Conservation (phyloP, 2,888 invertebrate species). For the Coelogynopora nodosa region DNA sequence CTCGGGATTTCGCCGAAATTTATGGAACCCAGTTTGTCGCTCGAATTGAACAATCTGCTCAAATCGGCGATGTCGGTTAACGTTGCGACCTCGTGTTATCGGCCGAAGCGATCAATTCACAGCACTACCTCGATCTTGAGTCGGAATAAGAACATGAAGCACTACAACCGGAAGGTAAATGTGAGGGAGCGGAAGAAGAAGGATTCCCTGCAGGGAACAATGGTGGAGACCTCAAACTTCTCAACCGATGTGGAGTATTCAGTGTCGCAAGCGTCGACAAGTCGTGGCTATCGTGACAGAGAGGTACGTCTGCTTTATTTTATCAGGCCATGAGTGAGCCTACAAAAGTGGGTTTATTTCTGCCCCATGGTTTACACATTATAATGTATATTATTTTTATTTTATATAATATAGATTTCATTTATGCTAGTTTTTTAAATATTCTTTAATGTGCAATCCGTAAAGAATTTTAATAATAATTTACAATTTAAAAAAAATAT, state of each 20-base stretch:
- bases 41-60: neutral
- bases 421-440: too few species aligned
- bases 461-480: too few species aligned
- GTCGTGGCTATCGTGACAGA: neutral
- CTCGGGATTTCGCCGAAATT: neutral
- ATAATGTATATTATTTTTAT: too few species aligned
- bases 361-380: too few species aligned
- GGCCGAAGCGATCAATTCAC: neutral
- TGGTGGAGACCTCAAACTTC: neutral
- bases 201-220: neutral
- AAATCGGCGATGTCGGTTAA: neutral
- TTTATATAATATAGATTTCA: too few species aligned
- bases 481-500: too few species aligned
- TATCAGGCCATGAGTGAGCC: too few species aligned
- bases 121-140: neutral
- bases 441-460: too few species aligned
- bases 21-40: neutral
- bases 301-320: neutral
- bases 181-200: neutral
- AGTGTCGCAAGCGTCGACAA: neutral
- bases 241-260: neutral
- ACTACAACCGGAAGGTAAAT: neutral
- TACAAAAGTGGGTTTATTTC: too few species aligned
- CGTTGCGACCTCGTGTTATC: neutral
- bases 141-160: neutral